A percentile compares a stretch with the other conserved stretches of the same genome.
phyloP scores from a whole-genome alignment of 2,113 vertebrate species.

The Tragulus kanchil region DNA sequence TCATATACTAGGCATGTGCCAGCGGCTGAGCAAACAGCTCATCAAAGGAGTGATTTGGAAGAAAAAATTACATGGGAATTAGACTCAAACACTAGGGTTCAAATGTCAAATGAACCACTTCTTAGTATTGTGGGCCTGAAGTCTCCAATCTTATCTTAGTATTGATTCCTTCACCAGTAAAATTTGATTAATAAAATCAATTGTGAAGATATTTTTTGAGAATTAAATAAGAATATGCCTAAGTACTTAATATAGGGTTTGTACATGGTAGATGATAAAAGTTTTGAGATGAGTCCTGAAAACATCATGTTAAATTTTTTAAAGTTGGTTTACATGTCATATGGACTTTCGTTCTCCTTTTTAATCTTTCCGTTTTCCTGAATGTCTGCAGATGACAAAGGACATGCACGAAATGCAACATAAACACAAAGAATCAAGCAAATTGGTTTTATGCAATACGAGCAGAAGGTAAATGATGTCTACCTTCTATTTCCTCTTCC shows the following conservation, averaged over 20 bases:
- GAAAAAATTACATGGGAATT: background rate
- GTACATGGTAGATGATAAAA: background rate
- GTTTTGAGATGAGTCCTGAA: background rate
- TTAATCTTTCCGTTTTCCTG: conserved; percentile 52
- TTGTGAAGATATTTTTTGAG: background rate
- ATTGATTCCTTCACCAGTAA: background rate
- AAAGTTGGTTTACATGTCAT: background rate
- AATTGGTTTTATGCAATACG: conserved; percentile 85
- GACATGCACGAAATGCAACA: conserved; percentile 90
- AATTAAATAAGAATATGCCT: background rate
- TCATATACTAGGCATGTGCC: background rate
- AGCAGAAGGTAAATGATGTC: conserved; percentile 85
- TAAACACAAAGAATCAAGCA: conserved; percentile 87
- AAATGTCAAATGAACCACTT: background rate
- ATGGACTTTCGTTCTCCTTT: background rate
- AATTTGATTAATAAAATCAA: background rate
- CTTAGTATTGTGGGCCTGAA: background rate
- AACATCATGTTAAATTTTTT: background rate
- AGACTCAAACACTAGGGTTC: background rate
- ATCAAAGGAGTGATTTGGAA: background rate
- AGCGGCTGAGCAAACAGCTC: background rate
- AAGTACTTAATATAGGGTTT: background rate
- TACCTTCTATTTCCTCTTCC: background rate
- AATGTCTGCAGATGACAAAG: conserved; percentile 85
- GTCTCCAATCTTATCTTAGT: background rate